These are phyloP conservation scores for Plecturocebus donacophilus DNA, from an alignment of 2,113 vertebrate species.

Conservation along the genomic window DNA sequence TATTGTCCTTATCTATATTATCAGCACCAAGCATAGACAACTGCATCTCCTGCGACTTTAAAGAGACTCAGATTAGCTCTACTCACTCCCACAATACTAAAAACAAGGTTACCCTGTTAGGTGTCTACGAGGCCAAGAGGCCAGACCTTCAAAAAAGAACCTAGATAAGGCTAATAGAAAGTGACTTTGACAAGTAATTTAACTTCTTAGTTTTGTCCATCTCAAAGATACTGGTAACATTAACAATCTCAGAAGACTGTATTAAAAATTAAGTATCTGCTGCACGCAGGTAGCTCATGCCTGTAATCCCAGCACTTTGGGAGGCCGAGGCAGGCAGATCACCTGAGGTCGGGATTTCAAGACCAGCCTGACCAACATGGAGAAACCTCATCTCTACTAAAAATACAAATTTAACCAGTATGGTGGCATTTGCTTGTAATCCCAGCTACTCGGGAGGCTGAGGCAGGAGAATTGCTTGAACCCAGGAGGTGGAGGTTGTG, in stretches of 20 bases:
- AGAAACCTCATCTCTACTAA: too few relatives aligned
- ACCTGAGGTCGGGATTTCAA: too few relatives aligned
- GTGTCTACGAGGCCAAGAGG: background rate
- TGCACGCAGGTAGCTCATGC: too few relatives aligned
- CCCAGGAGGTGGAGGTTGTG: too few relatives aligned
- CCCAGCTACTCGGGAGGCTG: too few relatives aligned
- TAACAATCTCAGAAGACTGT: background rate
- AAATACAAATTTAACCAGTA: too few relatives aligned
- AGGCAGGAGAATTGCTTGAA: too few relatives aligned
- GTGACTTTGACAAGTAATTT: slow-evolving; percentile 10
- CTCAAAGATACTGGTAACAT: background rate
- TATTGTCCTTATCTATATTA: background rate
- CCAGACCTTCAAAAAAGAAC: background rate
- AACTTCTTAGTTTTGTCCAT: background rate
- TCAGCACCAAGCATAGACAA: background rate
- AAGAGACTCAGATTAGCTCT: background rate
- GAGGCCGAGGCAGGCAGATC: too few relatives aligned
- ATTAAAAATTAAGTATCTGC: background rate
- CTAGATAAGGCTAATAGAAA: background rate
- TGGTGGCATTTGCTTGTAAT: too few relatives aligned
- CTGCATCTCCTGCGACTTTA: background rate
- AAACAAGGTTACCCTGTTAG: background rate
- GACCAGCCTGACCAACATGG: too few relatives aligned
- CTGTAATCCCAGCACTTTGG: too few relatives aligned
- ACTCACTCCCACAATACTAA: background rate